phyloP scores from a whole-genome alignment of 2,113 vertebrate species.

The Gnathonemus echidnorhynchus region DNA sequence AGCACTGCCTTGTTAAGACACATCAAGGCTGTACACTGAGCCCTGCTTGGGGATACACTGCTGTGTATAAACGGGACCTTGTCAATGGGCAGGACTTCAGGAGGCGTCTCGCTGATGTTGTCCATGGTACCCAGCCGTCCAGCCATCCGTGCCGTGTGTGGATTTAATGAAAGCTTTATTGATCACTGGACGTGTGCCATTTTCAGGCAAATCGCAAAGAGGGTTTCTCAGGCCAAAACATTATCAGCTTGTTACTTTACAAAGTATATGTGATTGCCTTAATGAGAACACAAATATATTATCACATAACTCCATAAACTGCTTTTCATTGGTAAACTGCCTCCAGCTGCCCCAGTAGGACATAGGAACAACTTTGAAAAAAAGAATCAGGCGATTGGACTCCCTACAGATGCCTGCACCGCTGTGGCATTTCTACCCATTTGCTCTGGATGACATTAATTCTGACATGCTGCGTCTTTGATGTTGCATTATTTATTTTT shows the following conservation, averaged over 20 bases:
- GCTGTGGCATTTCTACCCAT: background rate
- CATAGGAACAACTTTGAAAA: background rate
- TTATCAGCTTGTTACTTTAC: constrained; percentile 10
- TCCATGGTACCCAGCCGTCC: background rate
- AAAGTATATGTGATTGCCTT: background rate
- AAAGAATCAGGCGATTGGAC: background rate
- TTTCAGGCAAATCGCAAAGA: background rate
- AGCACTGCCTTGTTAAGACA: background rate
- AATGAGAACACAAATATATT: background rate
- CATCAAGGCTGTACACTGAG: background rate
- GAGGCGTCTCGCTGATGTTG: background rate
- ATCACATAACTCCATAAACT: background rate
- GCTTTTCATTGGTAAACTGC: background rate
- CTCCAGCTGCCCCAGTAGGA: background rate
- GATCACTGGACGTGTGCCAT: background rate
- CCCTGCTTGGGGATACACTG: background rate
- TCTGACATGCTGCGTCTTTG: background rate
- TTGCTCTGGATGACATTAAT: background rate
- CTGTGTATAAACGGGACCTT: background rate
- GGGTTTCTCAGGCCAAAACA: background rate
- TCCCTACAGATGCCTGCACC: background rate
- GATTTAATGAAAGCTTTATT: background rate
- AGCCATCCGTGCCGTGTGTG: background rate
- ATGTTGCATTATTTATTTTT: background rate
- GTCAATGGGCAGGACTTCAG: background rate